Base-by-base conservation (phyloP, 2,113 vertebrate genomes). In the Manacus vitellinus region DNA sequence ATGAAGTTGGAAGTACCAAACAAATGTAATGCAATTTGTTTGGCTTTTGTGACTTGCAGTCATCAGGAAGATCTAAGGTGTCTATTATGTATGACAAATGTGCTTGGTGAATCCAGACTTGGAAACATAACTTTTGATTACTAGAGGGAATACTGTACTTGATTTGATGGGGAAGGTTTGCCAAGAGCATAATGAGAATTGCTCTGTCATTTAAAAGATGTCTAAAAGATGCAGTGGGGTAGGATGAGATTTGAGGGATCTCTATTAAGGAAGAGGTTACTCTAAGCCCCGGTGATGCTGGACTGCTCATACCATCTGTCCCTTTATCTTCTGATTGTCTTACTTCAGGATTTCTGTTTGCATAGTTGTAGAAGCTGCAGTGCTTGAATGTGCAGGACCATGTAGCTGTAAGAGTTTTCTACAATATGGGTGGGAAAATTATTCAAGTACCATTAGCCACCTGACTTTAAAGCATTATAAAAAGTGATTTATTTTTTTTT, bases 91-190 rank as follows among this genome's bases (percentile, higher is more conserved):
- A 22, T 88, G 75, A 94, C 61, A 91, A 62, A 93, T 71, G 35
- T 89, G 51, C 65, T 81, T 81, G 52, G 56, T 43, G 39, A 92
- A 91, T 74, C 39, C 73, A 75, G 55, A 24, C 63, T 79, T 80
- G 82, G 77, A 91, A 84, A 75, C 21, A 33, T 49, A 70, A 91
- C 33, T 91, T 95, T 80, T 92, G 54, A 82, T 92, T 92, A 61
- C 88, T 78, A 3, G 39, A 81, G 76, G 80, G 76, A 87, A 78
- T 74, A 68, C 44, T 63, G 1, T 71, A 62, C 46, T 82, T 85
- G 46, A 74, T 88, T 78, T 83, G 52, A 82, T 82, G 84, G 61
- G 82, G 44, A 14, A 91, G 19, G 37, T 71, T 76, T 93, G 43
- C 82, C 82, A 95, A 55, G 35, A 92, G 43, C 56, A 67, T 82